These are phyloP conservation scores for Oxygymnocypris stewartii DNA, from an alignment of 2,113 vertebrate species.

Conservation along the genomic window DNA sequence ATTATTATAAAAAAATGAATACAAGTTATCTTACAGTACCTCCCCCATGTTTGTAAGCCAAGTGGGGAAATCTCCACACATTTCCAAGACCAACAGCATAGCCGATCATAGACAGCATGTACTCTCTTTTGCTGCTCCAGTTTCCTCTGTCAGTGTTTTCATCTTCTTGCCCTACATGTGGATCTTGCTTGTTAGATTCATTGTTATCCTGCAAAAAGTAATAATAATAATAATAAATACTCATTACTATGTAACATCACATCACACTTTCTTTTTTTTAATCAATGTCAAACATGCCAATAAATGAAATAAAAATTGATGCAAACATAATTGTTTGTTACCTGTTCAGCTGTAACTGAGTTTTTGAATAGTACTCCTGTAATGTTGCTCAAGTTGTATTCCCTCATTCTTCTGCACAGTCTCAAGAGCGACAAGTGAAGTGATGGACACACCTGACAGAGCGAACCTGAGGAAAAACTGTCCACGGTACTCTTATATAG, in stretches of 20 bases:
- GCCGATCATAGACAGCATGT: slow-evolving; percentile 92
- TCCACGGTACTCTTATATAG: slow-evolving; percentile 16
- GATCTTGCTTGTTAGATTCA: slow-evolving; percentile 62
- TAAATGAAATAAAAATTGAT: not conserved
- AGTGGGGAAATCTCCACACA: slow-evolving; percentile 94
- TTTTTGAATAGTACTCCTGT: slow-evolving; percentile 64
- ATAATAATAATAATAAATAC: not conserved
- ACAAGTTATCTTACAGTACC: slow-evolving; percentile 68
- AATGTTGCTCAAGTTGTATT: slow-evolving; percentile 62
- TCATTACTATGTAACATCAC: not conserved
- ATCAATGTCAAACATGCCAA: not conserved
- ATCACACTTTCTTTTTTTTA: not conserved
- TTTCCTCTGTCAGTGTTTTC: slow-evolving; percentile 85
- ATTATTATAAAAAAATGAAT: not conserved
- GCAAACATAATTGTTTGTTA: slow-evolving; percentile 48
- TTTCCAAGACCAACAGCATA: slow-evolving; percentile 95
- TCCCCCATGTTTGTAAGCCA: slow-evolving; percentile 93
- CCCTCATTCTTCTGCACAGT: slow-evolving; percentile 61
- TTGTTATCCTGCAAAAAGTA: slow-evolving; percentile 40
- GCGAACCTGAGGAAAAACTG: slow-evolving; percentile 16
- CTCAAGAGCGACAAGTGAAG: not conserved
- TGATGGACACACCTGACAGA: slow-evolving; percentile 3
- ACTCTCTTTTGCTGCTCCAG: slow-evolving; percentile 90
- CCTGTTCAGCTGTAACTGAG: slow-evolving; percentile 60
- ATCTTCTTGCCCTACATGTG: slow-evolving; percentile 57